Conservation (phyloP, 2,888 invertebrate genomes). For the Linyphia triangularis region DNA sequence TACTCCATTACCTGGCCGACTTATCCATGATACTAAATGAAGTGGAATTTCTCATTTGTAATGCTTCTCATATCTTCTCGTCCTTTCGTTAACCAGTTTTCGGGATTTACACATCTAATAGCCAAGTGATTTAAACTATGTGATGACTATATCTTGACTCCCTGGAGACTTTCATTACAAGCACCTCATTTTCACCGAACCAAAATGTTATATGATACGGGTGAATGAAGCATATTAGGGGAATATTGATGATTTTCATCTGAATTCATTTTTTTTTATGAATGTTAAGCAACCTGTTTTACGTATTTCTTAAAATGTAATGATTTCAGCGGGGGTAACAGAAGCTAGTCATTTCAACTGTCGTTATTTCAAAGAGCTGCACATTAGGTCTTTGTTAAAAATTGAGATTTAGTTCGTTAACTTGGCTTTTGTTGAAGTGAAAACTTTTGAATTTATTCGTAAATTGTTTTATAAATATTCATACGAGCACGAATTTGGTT, state of each 20-base stretch:
- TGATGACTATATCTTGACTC: constrained; percentile 52
- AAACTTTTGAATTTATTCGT: too few species aligned
- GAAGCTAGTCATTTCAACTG: background rate
- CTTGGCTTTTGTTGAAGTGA: too few species aligned
- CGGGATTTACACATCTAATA: constrained; percentile 48
- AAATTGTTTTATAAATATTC: too few species aligned
- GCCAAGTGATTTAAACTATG: constrained; percentile 60
- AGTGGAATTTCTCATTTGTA: constrained; percentile 70
- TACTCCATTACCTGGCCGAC: constrained; percentile 64
- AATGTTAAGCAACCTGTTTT: background rate
- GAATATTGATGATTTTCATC: constrained; percentile 32
- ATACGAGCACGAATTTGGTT: too few species aligned
- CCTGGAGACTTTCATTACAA: background rate
- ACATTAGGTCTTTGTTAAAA: constrained; percentile 7
- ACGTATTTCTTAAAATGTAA: background rate
- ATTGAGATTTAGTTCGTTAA: too few species aligned
- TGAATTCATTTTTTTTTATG: background rate
- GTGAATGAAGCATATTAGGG: constrained; percentile 52
- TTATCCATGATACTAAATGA: constrained; percentile 52
- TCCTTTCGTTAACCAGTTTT: constrained; percentile 61
- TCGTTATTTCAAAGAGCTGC: constrained; percentile 10
- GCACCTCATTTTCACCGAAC: constrained; percentile 25
- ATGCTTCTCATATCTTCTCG: constrained; percentile 54
- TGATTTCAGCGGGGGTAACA: background rate
- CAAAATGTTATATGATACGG: constrained; percentile 6